phyloP scores from a whole-genome alignment of 2,113 vertebrate genomes.

The Pogona vitticeps region DNA sequence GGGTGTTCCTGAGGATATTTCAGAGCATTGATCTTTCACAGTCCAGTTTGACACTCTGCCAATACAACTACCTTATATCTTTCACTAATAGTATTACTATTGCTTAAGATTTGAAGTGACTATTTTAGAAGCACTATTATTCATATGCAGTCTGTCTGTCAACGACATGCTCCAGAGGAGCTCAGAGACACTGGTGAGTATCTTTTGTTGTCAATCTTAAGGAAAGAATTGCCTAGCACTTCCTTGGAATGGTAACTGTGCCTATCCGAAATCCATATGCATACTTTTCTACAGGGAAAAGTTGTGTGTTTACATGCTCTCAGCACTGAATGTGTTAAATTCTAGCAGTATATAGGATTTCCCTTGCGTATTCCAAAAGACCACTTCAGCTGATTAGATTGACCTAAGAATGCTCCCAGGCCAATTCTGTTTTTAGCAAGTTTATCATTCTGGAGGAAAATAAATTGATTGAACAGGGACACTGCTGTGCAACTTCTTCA shows the following conservation, averaged over 20 bases:
- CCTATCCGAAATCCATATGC: neutral
- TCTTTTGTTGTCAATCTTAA: neutral
- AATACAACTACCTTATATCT: no score
- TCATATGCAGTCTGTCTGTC: neutral
- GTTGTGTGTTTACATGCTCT: neutral
- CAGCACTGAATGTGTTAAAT: constrained; percentile 11
- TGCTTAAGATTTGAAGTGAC: neutral
- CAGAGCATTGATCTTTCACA: no score
- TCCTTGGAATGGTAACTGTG: neutral
- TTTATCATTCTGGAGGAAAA: neutral
- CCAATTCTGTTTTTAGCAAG: constrained; percentile 9
- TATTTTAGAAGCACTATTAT: no score
- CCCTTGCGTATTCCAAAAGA: constrained; percentile 25
- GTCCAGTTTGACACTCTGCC: no score
- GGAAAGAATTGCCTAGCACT: neutral
- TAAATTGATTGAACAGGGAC: neutral
- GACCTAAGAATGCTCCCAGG: constrained; percentile 1
- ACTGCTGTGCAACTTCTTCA: neutral
- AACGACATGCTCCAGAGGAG: neutral
- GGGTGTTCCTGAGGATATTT: no score
- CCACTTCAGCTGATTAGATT: constrained; percentile 16
- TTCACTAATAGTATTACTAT: no score
- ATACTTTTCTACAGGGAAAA: neutral
- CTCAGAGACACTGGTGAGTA: neutral
- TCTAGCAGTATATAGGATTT: neutral